Evolutionary conservation across 2,888 invertebrate species (phyloP).

Genomic region (Leptinotarsa juncta): DNA sequence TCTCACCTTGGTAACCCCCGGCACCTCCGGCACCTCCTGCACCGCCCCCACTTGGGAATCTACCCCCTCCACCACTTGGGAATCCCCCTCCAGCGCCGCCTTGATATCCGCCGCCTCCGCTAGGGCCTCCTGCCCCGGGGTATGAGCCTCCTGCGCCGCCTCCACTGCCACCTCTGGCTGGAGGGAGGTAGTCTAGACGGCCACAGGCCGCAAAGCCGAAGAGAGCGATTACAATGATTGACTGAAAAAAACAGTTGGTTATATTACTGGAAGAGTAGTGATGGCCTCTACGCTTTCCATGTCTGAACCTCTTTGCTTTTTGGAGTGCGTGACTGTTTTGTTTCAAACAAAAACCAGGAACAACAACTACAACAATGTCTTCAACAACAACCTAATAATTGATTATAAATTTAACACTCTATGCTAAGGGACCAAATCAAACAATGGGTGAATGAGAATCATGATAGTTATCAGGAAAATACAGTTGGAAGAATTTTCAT

Average conservation of each 20-base stretch:
- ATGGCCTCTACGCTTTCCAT: neutral
- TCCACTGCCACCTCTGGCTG: slow-evolving; percentile 44
- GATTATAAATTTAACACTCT: too few species aligned
- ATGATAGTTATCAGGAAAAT: too few species aligned
- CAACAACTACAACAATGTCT: too few species aligned
- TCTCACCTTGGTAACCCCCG: slow-evolving; percentile 47
- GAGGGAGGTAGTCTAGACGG: slow-evolving; percentile 57
- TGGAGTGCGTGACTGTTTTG: neutral
- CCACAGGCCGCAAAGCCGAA: slow-evolving; percentile 54
- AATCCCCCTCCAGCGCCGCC: slow-evolving; percentile 31
- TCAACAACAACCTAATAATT: too few species aligned
- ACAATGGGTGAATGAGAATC: too few species aligned
- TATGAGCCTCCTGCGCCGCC: slow-evolving; percentile 39
- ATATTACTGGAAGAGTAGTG: neutral
- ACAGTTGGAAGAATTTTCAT: too few species aligned
- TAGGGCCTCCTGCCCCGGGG: slow-evolving; percentile 31
- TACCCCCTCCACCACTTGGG: slow-evolving; percentile 35
- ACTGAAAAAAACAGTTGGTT: slow-evolving; percentile 41
- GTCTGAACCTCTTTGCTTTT: neutral
- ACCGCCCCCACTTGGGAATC: slow-evolving; percentile 36
- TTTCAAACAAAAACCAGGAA: neutral
- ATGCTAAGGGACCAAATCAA: too few species aligned
- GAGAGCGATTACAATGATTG: slow-evolving; percentile 52
- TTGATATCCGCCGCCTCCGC: slow-evolving; percentile 34
- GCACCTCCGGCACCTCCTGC: slow-evolving; percentile 31